A percentile compares a stretch with the other conserved stretches of the same genome.
Conservation (phyloP, 2,113 vertebrate species). For the Symphodus melops region DNA sequence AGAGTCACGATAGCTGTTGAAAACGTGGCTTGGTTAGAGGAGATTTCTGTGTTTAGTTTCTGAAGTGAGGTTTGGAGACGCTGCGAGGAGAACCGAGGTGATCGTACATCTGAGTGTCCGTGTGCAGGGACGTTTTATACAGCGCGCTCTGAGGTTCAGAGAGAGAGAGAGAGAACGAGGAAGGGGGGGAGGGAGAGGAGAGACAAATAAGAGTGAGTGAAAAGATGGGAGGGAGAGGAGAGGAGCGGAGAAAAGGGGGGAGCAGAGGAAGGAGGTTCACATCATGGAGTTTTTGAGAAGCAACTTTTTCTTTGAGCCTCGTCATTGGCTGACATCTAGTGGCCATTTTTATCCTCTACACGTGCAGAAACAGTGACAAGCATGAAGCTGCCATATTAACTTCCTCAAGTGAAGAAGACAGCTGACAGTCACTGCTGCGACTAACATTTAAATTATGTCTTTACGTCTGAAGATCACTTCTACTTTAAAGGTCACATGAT, state of each 20-base stretch:
- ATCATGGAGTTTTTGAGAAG: conserved; percentile 53
- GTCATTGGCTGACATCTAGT: conserved; percentile 70
- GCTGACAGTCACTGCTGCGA: neutral
- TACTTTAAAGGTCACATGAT: no score
- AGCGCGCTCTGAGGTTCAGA: conserved; percentile 43
- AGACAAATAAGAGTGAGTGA: conserved; percentile 10
- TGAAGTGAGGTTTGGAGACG: conserved; percentile 19
- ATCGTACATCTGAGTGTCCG: conserved; percentile 66
- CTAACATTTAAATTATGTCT: neutral
- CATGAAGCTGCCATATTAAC: neutral
- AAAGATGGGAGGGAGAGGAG: conserved; percentile 6
- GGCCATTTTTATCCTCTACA: conserved; percentile 5
- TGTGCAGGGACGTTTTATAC: conserved; percentile 76
- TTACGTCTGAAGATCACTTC: no score
- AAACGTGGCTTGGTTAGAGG: neutral
- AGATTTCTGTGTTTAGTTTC: neutral
- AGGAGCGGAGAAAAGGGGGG: conserved; percentile 4
- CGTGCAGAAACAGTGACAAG: neutral
- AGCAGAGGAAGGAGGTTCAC: conserved; percentile 36
- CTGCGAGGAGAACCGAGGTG: conserved; percentile 43
- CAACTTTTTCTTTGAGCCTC: conserved; percentile 65
- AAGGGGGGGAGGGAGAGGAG: conserved; percentile 20
- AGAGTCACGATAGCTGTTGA: conserved; percentile 41
- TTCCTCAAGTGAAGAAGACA: neutral
- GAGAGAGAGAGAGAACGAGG: conserved; percentile 27